Evolutionary conservation across 1,140 invertebrate genomes (phyloP), one percentile per base, ranked within the genome.

Genomic region (Bathynomus jamesi): DNA sequence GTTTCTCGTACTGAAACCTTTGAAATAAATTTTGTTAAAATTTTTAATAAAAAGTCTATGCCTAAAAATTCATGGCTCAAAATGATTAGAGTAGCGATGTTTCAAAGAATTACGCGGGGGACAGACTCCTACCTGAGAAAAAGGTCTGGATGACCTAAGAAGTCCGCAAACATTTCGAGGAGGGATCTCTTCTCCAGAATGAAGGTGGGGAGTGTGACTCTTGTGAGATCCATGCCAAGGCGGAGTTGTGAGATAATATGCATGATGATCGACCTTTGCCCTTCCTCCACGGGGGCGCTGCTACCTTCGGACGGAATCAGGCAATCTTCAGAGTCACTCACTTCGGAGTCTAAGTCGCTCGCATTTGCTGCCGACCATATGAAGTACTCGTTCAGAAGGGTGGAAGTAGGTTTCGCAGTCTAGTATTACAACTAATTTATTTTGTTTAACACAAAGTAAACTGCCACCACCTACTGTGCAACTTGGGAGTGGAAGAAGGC

Each of bases 151-250:
- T 98, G 95, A 28, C 95, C 94, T 85, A 98, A 98, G 80, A 96
- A 98, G 85, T 98, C 95, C n/a, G 95, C 93, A 81, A 98, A 95
- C 92, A 98, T 98, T 84, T 98, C 96, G 32, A 99, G 84, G 28
- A 99, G 87, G 3, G 96, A 98, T 74, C 96, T 86, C 76, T 94
- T 87, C 81, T 98, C 96, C 77, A 99, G 80, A 66, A 93, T 92
- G 78, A 93, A 93, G 0, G 91, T 93, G 0, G 94, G 94, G 46
- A 97, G 82, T 5, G 95, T 93, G 31, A 97, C 94, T 83, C 95
- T 98, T 1, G 96, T 98, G 78, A 98, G 86, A 83, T 98, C 96
- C 96, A 98, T 98, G 62, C 96, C 96, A 79, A 98, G 96, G 82
- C 96, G 82, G 27, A 87, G 83, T 82, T 86, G 80, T 30, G 73